Evolutionary conservation across 2,888 invertebrate genomes (phyloP).

Genomic region (Ornithoptera alexandrae): DNA sequence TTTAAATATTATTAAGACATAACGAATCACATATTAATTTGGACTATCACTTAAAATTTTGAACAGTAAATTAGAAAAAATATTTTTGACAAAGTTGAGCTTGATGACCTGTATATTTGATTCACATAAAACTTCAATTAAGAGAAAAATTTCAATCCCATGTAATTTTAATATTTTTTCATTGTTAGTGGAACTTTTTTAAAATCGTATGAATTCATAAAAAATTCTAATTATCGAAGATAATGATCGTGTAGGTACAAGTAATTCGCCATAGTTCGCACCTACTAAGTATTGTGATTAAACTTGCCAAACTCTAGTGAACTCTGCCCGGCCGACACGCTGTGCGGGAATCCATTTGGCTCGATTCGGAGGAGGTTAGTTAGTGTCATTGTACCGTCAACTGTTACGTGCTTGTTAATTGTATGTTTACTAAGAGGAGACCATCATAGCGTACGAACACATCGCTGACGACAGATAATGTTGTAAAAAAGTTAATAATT

Average conservation of each 20-base stretch:
- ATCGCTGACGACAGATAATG: constrained; percentile 57
- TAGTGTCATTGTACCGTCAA: constrained; percentile 72
- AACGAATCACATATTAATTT: constrained; percentile 41
- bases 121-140: neutral
- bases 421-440: constrained; percentile 56
- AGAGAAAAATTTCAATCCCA: neutral
- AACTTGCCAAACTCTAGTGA: constrained; percentile 36
- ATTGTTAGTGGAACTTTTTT: neutral
- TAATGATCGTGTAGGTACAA: constrained; percentile 17
- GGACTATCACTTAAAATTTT: constrained; percentile 49
- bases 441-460: constrained; percentile 54
- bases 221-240: constrained; percentile 1
- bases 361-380: constrained; percentile 47
- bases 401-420: constrained; percentile 62
- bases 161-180: neutral
- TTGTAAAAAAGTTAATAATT: constrained; percentile 73
- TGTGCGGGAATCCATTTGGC: constrained; percentile 40
- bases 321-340: constrained; percentile 32
- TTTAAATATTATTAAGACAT: constrained; percentile 63
- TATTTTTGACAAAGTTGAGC: neutral
- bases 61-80: constrained; percentile 2
- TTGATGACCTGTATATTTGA: neutral
- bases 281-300: constrained; percentile 31
- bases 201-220: constrained; percentile 2
- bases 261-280: constrained; percentile 22